A percentile compares a stretch with the other conserved stretches of the same genome.
These are phyloP conservation scores for Dinoponera quadriceps DNA, from an alignment of 1,140 invertebrate species.

Conservation along the genomic window DNA sequence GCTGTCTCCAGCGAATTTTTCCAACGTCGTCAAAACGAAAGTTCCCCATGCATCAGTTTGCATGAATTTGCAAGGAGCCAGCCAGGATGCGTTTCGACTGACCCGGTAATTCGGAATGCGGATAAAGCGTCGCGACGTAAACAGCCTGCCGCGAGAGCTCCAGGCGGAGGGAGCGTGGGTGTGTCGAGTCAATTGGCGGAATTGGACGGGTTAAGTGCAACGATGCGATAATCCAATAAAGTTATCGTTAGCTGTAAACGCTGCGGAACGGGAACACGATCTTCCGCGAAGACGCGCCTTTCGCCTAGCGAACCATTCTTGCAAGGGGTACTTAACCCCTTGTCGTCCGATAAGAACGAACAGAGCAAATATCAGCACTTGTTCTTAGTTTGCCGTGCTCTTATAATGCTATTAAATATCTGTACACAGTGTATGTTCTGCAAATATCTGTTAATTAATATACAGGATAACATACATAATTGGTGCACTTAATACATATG, in stretches of 20 bases:
- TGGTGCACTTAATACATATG: too few relatives aligned
- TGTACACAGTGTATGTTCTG: neutral
- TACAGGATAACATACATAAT: neutral
- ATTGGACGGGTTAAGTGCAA: conserved; percentile 81
- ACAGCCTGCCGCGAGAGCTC: conserved; percentile 19
- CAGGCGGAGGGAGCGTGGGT: conserved; percentile 52
- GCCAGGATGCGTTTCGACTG: conserved; percentile 31
- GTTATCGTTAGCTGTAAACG: conserved; percentile 60
- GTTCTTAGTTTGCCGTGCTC: neutral
- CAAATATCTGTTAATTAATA: neutral
- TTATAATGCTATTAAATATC: neutral
- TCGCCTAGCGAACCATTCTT: conserved; percentile 10
- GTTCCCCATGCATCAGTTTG: conserved; percentile 44
- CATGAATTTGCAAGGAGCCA: conserved; percentile 6
- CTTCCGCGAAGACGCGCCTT: conserved; percentile 59
- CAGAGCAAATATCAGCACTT: neutral
- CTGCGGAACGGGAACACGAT: conserved; percentile 36
- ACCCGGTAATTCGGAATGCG: conserved; percentile 75
- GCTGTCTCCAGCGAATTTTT: neutral
- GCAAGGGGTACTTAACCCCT: conserved; percentile 14
- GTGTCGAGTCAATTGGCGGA: conserved; percentile 80
- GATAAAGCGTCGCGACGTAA: conserved; percentile 65
- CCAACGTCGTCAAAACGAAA: neutral
- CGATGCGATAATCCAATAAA: conserved; percentile 80
- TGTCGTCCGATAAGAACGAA: neutral